Conservation (phyloP, 2,888 invertebrate species). For the Trilocha varians region DNA sequence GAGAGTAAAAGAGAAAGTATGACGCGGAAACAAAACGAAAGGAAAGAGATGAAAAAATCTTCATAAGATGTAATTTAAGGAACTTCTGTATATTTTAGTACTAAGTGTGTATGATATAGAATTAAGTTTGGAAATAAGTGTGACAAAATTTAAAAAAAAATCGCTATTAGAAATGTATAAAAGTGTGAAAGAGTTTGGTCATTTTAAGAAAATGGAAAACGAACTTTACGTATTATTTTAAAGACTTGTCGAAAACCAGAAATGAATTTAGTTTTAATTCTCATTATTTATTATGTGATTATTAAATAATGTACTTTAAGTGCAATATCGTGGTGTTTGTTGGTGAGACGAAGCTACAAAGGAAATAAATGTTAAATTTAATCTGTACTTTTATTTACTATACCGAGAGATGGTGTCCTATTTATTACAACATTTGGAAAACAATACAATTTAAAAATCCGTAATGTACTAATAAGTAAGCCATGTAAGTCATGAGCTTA, state of each 20-base stretch:
- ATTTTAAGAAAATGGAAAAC: too few species aligned
- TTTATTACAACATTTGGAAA: neutral
- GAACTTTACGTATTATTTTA: neutral
- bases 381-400: neutral
- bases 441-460: too few species aligned
- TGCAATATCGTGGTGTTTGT: constrained; percentile 13
- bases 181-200: too few species aligned
- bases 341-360: constrained; percentile 1
- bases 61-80: constrained; percentile 18
- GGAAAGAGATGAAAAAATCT: constrained; percentile 34
- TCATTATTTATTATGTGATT: constrained; percentile 16
- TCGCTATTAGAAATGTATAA: constrained; percentile 43
- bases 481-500: too few species aligned
- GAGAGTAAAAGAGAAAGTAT: constrained; percentile 29
- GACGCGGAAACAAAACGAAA: constrained; percentile 30
- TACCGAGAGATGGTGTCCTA: neutral
- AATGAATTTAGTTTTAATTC: neutral
- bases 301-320: constrained; percentile 11
- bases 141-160: constrained; percentile 7
- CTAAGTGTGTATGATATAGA: neutral
- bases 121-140: neutral
- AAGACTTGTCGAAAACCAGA: neutral
- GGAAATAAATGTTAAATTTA: neutral
- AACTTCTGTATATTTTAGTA: constrained; percentile 11
- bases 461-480: too few species aligned